phyloP scores from a whole-genome alignment of 2,888 invertebrate genomes.

The Platycheirus rosarum region DNA sequence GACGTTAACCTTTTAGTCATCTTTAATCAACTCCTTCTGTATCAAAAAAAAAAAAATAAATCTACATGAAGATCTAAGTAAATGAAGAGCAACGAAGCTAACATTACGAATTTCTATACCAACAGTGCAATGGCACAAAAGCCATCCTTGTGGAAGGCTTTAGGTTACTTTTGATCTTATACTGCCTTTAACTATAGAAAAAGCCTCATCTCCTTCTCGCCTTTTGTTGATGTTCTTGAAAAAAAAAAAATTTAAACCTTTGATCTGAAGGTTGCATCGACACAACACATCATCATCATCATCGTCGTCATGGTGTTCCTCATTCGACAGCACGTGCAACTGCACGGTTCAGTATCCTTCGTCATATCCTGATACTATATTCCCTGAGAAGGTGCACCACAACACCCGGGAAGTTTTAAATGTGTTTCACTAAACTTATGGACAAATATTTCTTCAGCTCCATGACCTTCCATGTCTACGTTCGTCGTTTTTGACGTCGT shows the following conservation, averaged over 20 bases:
- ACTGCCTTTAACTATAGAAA: constrained; percentile 26
- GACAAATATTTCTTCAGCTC: constrained; percentile 70
- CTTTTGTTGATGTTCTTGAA: constrained; percentile 58
- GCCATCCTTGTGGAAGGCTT: constrained; percentile 69
- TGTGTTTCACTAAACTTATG: constrained; percentile 67
- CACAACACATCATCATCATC: constrained; percentile 47
- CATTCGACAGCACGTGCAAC: constrained; percentile 65
- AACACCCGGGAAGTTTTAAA: constrained; percentile 58
- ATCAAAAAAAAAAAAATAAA: constrained; percentile 18
- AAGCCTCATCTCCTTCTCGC: neutral
- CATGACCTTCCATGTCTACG: constrained; percentile 69
- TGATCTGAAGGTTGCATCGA: constrained; percentile 71
- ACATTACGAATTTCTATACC: constrained; percentile 48
- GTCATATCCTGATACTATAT: constrained; percentile 24
- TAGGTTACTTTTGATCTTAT: constrained; percentile 71
- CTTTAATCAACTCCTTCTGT: constrained; percentile 57
- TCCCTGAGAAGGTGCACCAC: constrained; percentile 45
- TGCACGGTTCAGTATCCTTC: constrained; percentile 41
- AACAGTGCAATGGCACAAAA: constrained; percentile 69
- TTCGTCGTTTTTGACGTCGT: neutral
- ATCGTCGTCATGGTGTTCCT: constrained; percentile 8
- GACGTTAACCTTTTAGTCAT: constrained; percentile 44
- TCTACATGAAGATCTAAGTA: constrained; percentile 59
- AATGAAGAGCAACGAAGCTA: constrained; percentile 60
- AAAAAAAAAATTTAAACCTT: constrained; percentile 56